Evolutionary conservation across 2,797 vertebrate genomes (phyloP).

Genomic region (Pipistrellus kuhlii): DNA sequence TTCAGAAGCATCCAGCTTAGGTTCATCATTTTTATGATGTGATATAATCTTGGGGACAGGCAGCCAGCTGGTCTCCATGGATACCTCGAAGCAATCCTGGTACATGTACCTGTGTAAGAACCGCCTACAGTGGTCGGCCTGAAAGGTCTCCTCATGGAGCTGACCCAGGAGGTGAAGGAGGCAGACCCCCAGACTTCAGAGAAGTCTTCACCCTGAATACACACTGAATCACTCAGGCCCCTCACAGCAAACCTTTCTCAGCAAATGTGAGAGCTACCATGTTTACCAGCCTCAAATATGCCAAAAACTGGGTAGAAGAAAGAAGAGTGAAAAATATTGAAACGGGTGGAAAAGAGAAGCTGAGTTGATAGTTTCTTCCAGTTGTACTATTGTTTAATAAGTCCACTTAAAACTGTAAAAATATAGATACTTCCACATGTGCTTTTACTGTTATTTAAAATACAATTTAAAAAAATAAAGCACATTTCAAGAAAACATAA

Average conservation of each 20-base stretch:
- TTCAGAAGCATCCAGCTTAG: neutral
- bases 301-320: neutral
- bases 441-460: slow-evolving; percentile 33
- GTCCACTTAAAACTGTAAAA: slow-evolving; percentile 40
- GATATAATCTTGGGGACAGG: neutral
- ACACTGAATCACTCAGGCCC: neutral
- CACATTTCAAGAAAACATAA: slow-evolving; percentile 16
- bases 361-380: neutral
- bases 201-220: neutral
- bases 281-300: neutral
- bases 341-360: neutral
- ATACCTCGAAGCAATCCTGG: neutral
- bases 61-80: neutral
- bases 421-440: neutral
- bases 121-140: neutral
- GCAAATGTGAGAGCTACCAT: neutral
- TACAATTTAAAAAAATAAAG: neutral
- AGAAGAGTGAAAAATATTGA: neutral
- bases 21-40: neutral
- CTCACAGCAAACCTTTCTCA: neutral
- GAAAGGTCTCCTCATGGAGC: no score
- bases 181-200: neutral
- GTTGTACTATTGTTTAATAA: neutral
- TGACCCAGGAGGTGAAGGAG: neutral
- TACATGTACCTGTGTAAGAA: neutral